These are phyloP conservation scores for Hestina assimilis DNA, from an alignment of 1,140 invertebrate genomes.

Conservation along the genomic window DNA sequence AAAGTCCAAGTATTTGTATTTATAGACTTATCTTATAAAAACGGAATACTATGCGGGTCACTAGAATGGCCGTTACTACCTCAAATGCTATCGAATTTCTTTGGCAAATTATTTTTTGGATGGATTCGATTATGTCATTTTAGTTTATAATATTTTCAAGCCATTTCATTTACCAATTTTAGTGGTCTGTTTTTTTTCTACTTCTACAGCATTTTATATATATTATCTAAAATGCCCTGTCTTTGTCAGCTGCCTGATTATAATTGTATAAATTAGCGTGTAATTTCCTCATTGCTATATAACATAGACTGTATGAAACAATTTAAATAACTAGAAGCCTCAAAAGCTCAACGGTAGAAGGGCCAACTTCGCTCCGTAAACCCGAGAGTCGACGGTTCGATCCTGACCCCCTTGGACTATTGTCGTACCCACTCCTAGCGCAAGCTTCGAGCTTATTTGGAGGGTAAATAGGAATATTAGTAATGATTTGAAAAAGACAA, in stretches of 20 bases:
- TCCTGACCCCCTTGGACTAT: too few species aligned
- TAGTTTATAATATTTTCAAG: conserved; percentile 5
- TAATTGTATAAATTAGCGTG: conserved; percentile 15
- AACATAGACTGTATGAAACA: neutral
- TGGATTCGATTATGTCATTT: conserved; percentile 44
- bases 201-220: too few species aligned
- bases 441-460: too few species aligned
- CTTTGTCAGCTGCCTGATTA: conserved; percentile 3
- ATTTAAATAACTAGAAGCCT: too few species aligned
- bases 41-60: conserved; percentile 16
- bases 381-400: too few species aligned
- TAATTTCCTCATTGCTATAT: neutral
- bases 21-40: neutral
- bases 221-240: conserved; percentile 19
- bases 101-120: conserved; percentile 44
- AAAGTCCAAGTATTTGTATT: neutral
- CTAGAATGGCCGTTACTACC: conserved; percentile 12
- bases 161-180: neutral
- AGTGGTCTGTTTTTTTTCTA: neutral
- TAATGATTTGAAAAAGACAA: too few species aligned
- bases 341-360: too few species aligned
- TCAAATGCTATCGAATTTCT: conserved; percentile 16
- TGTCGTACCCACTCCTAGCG: too few species aligned
- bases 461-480: too few species aligned
- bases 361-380: too few species aligned